phyloP scores from a whole-genome alignment of 1,140 invertebrate genomes.

The Musca domestica region DNA sequence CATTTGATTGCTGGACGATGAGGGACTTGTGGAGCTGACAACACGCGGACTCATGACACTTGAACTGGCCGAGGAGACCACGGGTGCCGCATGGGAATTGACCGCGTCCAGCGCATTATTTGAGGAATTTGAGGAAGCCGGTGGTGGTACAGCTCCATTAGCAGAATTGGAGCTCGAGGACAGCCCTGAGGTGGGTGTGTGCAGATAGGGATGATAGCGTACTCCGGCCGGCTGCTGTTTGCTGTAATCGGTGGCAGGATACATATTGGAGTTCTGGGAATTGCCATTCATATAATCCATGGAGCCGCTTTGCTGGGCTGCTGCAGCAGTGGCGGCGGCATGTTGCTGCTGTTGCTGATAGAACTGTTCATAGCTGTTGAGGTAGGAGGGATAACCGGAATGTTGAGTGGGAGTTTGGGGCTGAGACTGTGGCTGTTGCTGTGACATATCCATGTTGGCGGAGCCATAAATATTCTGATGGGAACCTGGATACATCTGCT shows the following conservation, averaged over 20 bases:
- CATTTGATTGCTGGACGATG: slow-evolving; percentile 42
- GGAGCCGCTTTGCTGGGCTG: slow-evolving; percentile 26
- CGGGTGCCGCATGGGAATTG: neutral
- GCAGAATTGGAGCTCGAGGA: neutral
- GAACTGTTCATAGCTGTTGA: slow-evolving; percentile 52
- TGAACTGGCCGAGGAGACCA: slow-evolving; percentile 30
- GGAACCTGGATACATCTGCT: no score
- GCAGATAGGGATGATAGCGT: slow-evolving; percentile 50
- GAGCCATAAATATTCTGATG: neutral
- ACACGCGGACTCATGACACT: slow-evolving; percentile 50
- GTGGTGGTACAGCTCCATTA: neutral
- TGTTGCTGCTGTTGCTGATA: slow-evolving; percentile 47
- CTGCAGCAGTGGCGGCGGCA: slow-evolving; percentile 33
- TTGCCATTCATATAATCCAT: slow-evolving; percentile 21
- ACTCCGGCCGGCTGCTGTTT: slow-evolving; percentile 30
- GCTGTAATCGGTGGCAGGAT: neutral
- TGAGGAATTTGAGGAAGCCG: neutral
- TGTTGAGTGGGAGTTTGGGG: slow-evolving; percentile 27
- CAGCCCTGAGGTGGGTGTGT: slow-evolving; percentile 39
- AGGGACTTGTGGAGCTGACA: slow-evolving; percentile 51
- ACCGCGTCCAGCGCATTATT: neutral
- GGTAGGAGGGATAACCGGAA: slow-evolving; percentile 38
- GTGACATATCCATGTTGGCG: neutral
- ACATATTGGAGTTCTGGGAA: slow-evolving; percentile 27
- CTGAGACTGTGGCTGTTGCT: slow-evolving; percentile 28